Evolutionary conservation across 2,888 invertebrate species (phyloP), one percentile per base, ranked within the genome.

Genomic region (Candidula unifasciata): DNA sequence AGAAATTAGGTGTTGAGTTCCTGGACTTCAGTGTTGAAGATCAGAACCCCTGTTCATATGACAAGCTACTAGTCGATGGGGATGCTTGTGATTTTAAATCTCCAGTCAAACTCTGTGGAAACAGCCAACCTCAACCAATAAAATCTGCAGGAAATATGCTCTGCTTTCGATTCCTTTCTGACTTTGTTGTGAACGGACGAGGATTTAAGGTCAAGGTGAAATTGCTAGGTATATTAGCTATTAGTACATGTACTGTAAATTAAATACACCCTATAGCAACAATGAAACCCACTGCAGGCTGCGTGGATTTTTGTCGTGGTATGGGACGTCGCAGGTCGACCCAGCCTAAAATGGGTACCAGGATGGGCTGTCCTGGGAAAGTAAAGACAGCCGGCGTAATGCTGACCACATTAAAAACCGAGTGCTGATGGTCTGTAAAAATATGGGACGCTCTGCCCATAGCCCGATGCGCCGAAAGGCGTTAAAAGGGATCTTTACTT

Each of bases 161-260:
- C 24, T 86, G 85, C 81, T 8, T 88, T 0, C 82, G 85, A n/a
- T 88, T 88, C 33, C 27, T 68, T 21, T 87, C 88, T 2, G 86
- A 88, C 78, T 3, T 83, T 18, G 77, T 87, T 16, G 74, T 87
- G 10, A 79, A 83, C 5, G 81, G 68, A 27, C 60, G 52, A 33
- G 86, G 86, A 52, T 87, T 87, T 64, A 69, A 73, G 60, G 64
- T 71, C 66, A 64, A 52, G 37, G 79, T 86, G 3, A 68, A 21
- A 16, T 37, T 82, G 21, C n/a, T 44, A 69, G 80, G 80, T 80
- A 52, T 13, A 64, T 66, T 8, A 54, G 10, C 27, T 10, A 44
- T 10, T 37, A 21, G 37, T 35, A 37, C 37, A 16, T 33, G 30
- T 66, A n/a, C n/a, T n/a, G n/a, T n/a, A n/a, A n/a, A n/a, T n/a